Percentiles rank a stretch among this genome's conserved stretches.
These are phyloP conservation scores for Zaprionus vittiger DNA, from an alignment of 1,140 invertebrate species.

Conservation along the genomic window DNA sequence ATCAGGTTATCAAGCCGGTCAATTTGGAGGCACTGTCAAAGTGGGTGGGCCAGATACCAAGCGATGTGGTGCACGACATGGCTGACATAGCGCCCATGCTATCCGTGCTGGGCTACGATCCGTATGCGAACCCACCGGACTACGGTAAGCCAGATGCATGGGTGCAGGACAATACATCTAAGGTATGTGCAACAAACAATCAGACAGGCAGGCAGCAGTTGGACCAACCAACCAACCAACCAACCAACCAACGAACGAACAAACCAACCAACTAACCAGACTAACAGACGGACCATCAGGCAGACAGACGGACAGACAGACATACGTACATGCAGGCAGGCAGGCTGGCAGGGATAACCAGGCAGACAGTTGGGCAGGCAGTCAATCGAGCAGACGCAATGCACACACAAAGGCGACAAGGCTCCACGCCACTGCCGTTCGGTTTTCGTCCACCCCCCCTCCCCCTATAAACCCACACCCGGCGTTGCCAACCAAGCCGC, in stretches of 20 bases:
- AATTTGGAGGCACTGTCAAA: conserved; percentile 98
- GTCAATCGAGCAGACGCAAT: conserved; percentile 19
- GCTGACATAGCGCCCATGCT: conserved; percentile 96
- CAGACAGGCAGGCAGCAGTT: conserved; percentile 41
- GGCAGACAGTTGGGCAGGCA: conserved; percentile 16
- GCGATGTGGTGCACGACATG: conserved; percentile 96
- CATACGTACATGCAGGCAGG: background rate
- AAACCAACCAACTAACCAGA: too few species aligned
- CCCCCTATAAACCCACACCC: background rate
- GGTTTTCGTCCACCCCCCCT: background rate
- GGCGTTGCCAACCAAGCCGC: background rate
- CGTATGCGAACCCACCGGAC: conserved; percentile 95
- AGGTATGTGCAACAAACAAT: conserved; percentile 82
- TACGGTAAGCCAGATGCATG: conserved; percentile 95
- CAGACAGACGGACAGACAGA: conserved; percentile 20
- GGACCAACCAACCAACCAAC: too few species aligned
- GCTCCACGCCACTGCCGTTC: background rate
- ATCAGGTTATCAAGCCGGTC: conserved; percentile 99
- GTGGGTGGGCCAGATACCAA: conserved; percentile 97
- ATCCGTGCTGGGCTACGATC: conserved; percentile 95
- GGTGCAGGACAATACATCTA: conserved; percentile 92
- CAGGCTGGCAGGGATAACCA: conserved; percentile 7
- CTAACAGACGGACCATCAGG: background rate
- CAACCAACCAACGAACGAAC: too few species aligned
- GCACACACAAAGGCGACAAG: conserved; percentile 19